Evolutionary conservation across 2,797 vertebrate species (phyloP).

Genomic region (Delichon dasypus): DNA sequence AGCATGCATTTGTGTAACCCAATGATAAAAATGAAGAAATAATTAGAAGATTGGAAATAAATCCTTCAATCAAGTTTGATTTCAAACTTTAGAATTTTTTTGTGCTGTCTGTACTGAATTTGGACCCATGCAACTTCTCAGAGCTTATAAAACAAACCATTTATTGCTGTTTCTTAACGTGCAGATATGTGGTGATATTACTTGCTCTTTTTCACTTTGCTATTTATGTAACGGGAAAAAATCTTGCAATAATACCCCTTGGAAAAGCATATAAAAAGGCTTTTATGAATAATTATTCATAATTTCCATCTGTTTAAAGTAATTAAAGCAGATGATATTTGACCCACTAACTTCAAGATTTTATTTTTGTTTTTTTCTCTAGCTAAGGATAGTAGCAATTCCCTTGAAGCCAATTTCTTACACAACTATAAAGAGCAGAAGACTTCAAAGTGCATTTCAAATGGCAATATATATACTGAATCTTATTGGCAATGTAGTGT

Average conservation of each 20-base stretch:
- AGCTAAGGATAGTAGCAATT: neutral
- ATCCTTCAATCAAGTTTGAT: neutral
- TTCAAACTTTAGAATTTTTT: neutral
- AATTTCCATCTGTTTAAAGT: conserved; percentile 3
- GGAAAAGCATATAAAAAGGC: neutral
- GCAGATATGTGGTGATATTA: neutral
- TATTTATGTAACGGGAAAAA: neutral
- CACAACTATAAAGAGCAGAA: neutral
- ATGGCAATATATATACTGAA: neutral
- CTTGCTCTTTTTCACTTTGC: neutral
- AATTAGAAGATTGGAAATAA: neutral
- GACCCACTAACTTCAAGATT: conserved; percentile 30
- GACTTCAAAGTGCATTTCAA: neutral
- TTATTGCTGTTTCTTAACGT: neutral
- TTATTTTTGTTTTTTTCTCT: conserved; percentile 2
- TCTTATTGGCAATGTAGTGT: neutral
- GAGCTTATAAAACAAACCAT: neutral
- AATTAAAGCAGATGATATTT: conserved; percentile 21
- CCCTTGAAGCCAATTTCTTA: conserved; percentile 10
- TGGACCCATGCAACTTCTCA: neutral
- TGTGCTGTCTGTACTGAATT: neutral
- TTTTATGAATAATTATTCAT: conserved; percentile 27
- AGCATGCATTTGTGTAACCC: neutral
- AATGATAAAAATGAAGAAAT: neutral
- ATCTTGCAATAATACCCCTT: neutral